Percentiles rank a stretch among this genome's conserved stretches.
Conservation (phyloP, 2,797 vertebrate genomes). For the Smutsia gigantea region DNA sequence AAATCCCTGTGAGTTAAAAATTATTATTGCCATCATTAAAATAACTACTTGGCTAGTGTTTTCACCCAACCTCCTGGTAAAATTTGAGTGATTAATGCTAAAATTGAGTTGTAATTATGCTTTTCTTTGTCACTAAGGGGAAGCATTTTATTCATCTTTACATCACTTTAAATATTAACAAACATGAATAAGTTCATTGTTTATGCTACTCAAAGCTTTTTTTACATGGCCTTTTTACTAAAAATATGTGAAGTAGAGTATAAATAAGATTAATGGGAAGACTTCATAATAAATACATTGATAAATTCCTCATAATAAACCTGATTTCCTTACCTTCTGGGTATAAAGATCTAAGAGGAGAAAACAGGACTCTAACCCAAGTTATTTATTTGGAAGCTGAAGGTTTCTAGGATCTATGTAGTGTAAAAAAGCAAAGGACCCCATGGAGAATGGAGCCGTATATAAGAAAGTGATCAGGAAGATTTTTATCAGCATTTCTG, state of each 20-base stretch:
- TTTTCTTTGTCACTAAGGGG: constrained; percentile 16
- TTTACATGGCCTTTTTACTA: constrained; percentile 38
- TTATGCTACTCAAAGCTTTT: neutral
- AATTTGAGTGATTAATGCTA: constrained; percentile 1
- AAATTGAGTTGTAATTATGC: constrained; percentile 26
- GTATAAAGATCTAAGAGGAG: neutral
- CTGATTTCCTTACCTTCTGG: constrained; percentile 40
- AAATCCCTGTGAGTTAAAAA: constrained; percentile 1
- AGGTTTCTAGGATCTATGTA: neutral
- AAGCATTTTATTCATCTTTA: constrained; percentile 10
- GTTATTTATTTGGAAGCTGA: constrained; percentile 14
- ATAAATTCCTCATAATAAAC: constrained; percentile 23
- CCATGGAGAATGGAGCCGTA: neutral
- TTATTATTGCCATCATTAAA: neutral
- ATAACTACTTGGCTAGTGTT: neutral
- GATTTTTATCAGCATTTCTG: neutral
- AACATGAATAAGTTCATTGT: neutral
- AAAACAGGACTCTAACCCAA: constrained; percentile 12
- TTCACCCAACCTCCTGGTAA: neutral
- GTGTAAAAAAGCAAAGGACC: neutral
- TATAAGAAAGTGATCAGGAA: neutral
- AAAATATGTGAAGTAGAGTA: constrained; percentile 19
- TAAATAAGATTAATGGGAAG: constrained; percentile 40
- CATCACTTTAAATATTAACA: constrained; percentile 48
- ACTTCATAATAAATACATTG: neutral